Evolutionary conservation across 2,113 vertebrate species (phyloP).

Genomic region (Syngnathus scovelli): DNA sequence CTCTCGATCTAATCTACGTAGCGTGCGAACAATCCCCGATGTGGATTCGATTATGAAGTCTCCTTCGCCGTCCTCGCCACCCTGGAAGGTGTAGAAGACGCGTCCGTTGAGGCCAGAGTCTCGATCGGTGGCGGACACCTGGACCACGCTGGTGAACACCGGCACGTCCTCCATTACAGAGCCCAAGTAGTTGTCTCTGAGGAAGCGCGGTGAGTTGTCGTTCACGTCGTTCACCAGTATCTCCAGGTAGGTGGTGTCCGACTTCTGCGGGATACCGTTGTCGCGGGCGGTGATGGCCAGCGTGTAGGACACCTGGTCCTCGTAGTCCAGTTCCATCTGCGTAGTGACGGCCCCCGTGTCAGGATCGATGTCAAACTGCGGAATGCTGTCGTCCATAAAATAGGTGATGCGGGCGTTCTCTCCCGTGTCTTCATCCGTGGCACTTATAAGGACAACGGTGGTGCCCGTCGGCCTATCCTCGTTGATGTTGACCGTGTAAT

Average conservation of each 20-base stretch:
- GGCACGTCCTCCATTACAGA: conserved; percentile 88
- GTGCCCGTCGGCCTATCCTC: conserved; percentile 85
- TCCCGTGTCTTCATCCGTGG: conserved; percentile 90
- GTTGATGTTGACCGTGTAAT: conserved; percentile 88
- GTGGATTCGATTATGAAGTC: conserved; percentile 96
- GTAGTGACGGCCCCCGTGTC: conserved; percentile 89
- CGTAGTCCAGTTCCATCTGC: conserved; percentile 90
- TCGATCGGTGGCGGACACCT: conserved; percentile 87
- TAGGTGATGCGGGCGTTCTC: conserved; percentile 94
- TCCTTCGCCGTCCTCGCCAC: conserved; percentile 86
- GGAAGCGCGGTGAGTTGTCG: conserved; percentile 89
- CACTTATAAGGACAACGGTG: conserved; percentile 89
- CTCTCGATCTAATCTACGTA: conserved; percentile 87
- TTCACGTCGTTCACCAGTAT: conserved; percentile 93
- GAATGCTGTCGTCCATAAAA: conserved; percentile 95
- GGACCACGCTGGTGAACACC: conserved; percentile 86
- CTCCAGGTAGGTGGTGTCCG: conserved; percentile 94
- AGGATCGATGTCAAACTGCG: conserved; percentile 86
- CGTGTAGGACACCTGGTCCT: conserved; percentile 94
- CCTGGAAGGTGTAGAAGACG: conserved; percentile 93
- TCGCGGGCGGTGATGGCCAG: conserved; percentile 90
- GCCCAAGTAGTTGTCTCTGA: conserved; percentile 82
- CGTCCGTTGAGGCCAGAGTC: conserved; percentile 89
- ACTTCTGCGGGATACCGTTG: conserved; percentile 95
- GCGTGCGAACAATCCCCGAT: conserved; percentile 85